Percentiles rank a stretch among this genome's conserved stretches.
These are phyloP conservation scores for Dinomys branickii DNA, from an alignment of 2,113 vertebrate species.

Conservation along the genomic window DNA sequence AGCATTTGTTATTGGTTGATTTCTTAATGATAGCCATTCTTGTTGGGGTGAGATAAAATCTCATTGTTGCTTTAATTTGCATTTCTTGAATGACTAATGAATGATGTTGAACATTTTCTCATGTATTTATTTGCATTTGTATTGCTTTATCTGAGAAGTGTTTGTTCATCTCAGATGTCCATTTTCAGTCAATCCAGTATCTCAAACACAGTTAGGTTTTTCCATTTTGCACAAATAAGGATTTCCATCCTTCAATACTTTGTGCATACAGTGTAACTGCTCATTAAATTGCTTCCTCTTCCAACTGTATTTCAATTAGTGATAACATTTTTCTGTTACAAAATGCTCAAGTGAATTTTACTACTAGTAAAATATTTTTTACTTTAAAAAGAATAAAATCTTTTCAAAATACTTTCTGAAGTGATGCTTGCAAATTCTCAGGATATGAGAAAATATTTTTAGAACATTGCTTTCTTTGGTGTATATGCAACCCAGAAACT, in stretches of 20 bases:
- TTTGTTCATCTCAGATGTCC: no score
- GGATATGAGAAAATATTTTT: background rate
- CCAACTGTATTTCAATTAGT: constrained; percentile 65
- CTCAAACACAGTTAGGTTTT: constrained; percentile 18
- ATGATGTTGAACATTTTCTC: no score
- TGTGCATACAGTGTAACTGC: background rate
- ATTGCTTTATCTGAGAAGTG: no score
- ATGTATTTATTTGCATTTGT: no score
- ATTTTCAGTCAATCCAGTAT: background rate
- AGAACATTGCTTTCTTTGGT: background rate
- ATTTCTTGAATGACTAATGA: no score
- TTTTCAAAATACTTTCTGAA: constrained; percentile 38
- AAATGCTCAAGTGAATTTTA: constrained; percentile 46
- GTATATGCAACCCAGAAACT: background rate
- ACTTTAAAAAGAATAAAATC: constrained; percentile 35
- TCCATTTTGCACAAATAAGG: background rate
- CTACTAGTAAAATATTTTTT: constrained; percentile 33
- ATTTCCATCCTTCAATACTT: constrained; percentile 36
- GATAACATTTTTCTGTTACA: constrained; percentile 46
- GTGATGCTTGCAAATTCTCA: background rate
- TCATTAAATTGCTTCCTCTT: constrained; percentile 59
- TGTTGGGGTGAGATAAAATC: no score
- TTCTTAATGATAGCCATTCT: no score
- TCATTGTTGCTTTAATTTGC: no score
- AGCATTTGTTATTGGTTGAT: no score